Conservation (phyloP, 2,888 invertebrate genomes). For the Spilosoma lubricipeda region DNA sequence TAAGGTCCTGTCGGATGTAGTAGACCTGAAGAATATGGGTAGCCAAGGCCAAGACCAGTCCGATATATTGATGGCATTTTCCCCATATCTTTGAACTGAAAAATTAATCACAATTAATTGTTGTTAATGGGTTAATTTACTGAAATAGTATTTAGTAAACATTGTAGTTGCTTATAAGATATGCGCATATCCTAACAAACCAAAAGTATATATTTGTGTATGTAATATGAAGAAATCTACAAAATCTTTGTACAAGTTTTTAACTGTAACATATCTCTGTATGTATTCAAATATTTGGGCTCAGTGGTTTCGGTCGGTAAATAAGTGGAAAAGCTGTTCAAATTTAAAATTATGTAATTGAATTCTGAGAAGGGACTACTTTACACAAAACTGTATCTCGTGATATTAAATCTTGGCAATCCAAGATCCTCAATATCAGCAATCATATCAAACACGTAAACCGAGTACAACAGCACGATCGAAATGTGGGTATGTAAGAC, state of each 20-base stretch:
- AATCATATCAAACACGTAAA: neutral
- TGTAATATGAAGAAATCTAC: no score
- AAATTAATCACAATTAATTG: constrained; percentile 30
- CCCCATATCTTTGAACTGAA: constrained; percentile 94
- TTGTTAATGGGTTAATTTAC: neutral
- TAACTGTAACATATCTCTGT: no score
- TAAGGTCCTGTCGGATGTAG: constrained; percentile 95
- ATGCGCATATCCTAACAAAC: neutral
- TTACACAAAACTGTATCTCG: no score
- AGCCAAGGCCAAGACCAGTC: constrained; percentile 91
- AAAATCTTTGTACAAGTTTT: no score
- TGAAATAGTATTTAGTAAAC: neutral
- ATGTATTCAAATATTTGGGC: no score
- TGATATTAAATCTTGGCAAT: no score
- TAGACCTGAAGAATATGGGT: constrained; percentile 91
- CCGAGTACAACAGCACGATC: neutral
- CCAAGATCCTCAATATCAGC: no score
- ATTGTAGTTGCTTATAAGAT: neutral
- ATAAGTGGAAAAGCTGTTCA: no score
- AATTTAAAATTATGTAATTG: no score
- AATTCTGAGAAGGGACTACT: no score
- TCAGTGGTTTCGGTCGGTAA: no score
- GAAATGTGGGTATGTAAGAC: neutral
- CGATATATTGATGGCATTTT: constrained; percentile 95
- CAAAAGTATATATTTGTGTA: neutral